A percentile compares a stretch with the other conserved stretches of the same genome.
Conservation (phyloP, 2,113 vertebrate species). For the Sinocyclocheilus grahami region DNA sequence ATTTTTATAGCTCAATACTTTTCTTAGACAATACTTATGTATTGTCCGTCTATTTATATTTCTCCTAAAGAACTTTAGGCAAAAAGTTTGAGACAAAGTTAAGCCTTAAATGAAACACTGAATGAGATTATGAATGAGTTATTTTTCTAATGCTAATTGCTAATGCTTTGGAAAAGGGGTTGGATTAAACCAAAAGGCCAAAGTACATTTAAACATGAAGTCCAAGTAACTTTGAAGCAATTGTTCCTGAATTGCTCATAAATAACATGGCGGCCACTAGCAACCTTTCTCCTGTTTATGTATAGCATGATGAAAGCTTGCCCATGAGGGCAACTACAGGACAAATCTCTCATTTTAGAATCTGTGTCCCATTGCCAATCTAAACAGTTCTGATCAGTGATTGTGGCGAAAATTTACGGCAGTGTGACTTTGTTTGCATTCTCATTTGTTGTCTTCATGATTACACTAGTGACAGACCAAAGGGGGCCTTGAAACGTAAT, state of each 20-base stretch:
- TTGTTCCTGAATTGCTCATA: background rate
- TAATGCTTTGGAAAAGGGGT: background rate
- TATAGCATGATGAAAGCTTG: conserved; percentile 1
- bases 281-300: conserved; percentile 5
- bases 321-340: conserved; percentile 41
- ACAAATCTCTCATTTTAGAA: conserved; percentile 55
- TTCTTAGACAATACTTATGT: background rate
- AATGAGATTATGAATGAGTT: background rate
- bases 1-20: background rate
- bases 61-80: background rate
- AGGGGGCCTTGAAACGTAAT: conserved; percentile 57
- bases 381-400: conserved; percentile 71
- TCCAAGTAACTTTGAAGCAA: background rate
- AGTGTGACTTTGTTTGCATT: conserved; percentile 67
- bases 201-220: background rate
- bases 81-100: background rate
- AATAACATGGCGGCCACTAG: background rate
- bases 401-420: conserved; percentile 57
- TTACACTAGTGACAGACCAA: conserved; percentile 63
- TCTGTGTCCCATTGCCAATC: conserved; percentile 66
- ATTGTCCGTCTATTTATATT: background rate
- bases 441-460: conserved; percentile 65
- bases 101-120: background rate
- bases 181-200: background rate
- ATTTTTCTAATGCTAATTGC: background rate